Base-by-base conservation (phyloP, 2,797 vertebrate genomes). In the Spheniscus humboldti region DNA sequence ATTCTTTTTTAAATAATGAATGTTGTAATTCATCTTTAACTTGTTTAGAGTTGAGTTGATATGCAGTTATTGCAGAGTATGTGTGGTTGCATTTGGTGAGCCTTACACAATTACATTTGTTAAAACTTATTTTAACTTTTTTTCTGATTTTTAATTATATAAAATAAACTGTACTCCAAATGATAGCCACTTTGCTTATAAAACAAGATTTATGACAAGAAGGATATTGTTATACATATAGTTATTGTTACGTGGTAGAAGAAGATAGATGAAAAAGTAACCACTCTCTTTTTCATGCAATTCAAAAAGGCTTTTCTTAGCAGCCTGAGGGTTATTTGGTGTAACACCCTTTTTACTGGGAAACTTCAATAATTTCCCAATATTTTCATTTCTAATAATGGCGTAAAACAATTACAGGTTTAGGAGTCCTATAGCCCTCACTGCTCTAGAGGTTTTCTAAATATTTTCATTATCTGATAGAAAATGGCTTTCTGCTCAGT, bases 401-500 rank as follows among this genome's bases (percentile, higher is more conserved):
- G 45, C 24, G 2, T 91, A 95, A 96, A 96, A 94, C 89, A 97
- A 96, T 95, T 97, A 98, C n/a, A 74, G 71, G 96, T 97, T 96
- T 83, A 97, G 89, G 90, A 96, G 69, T 97, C 95, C 96, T 95
- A 81, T 95, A 97, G 91, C 77, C 41, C 68, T 97, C 64, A 91
- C 94, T 97, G 96, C 91, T 96, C 92, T 92, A 93, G 74, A 96
- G 87, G 92, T 94, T 97, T 97, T 95, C 87, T 91, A 97, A 97
- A 97, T 97, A 97, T 97, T 97, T 97, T 97, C 95, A 96, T 97
- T 97, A 95, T 66, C 73, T 93, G 95, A 97, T 97, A 95, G 94
- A 94, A 98, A 98, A 98, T 97, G 97, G 64, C 96, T 97, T 98
- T 98, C 97, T 98, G 98, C 97, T 98, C 97, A 97, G 93, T 96